Base-by-base conservation (phyloP, 2,888 invertebrate genomes). In the Tupiocoris notatus region DNA sequence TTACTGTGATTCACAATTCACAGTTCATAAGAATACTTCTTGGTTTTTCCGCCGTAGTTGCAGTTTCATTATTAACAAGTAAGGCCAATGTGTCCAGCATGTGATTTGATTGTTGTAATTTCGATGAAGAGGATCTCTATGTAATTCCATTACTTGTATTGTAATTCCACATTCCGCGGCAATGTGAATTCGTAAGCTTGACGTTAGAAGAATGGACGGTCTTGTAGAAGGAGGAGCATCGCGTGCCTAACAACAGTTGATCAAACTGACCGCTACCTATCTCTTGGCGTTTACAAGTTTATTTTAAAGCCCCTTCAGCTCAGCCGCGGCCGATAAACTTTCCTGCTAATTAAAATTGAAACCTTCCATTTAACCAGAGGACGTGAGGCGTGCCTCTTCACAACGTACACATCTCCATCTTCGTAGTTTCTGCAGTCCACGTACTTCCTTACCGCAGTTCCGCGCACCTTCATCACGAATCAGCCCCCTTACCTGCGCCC, bases 211-310 rank as follows among this genome's bases (percentile, higher is more conserved):
- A 12, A 39, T 39, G 39, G 39, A 12, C 39, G 39, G 39, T 39
- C 3, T 39, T 7, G 6, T 12, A 70, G 70, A 25, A 70, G 73
- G 62, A 62, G 63, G 73, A 39, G 73, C 63, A 54, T 73, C 62
- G 73, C 73, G 73, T 73, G 73, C 62, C 62, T 25, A 54, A 73
- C 73, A 73, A 73, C 73, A 73, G 73, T 73, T 73, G 73, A 73
- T 73, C 73, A 73, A 73, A 73, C 73, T 73, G 73, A 73, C 73
- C 73, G 73, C 73, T 73, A 73, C 73, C 73, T 73, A 73, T 73
- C 73, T 73, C 73, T 73, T 62, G 62, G 63, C 73, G 73, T 73
- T 73, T 73, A 73, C 73, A 73, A 73, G 73, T 73, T 73, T 73
- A 73, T 73, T 73, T 73, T 73, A 73, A 73, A 73, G 62, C 73